Base-by-base conservation (phyloP, 2,888 invertebrate genomes). In the Syritta pipiens region DNA sequence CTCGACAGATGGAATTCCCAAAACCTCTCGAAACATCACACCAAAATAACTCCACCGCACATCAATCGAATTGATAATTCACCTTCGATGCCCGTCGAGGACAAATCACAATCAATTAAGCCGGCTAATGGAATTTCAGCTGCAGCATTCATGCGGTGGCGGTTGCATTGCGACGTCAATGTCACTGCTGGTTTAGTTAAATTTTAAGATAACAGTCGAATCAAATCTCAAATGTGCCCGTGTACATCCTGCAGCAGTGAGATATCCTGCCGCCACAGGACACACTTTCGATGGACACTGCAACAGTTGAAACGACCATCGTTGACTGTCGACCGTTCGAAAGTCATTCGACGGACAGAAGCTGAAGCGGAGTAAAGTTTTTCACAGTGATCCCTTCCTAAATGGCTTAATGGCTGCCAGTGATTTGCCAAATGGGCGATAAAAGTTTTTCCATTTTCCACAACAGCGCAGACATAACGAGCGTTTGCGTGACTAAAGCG, bases 351-450 rank as follows among this genome's bases (percentile, higher is more conserved):
- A 37, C 28, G 42, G 42, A 46, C 20, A 30, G 63, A 59, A 76
- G 49, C 62, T 68, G n/a, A n/a, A 26, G 46, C 28, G 42, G 42
- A 46, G 30, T 32, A 69, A 59, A 76, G 49, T 68, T 68, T 60
- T 63, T 57, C 55, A 62, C 48, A 53, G 46, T 67, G 77, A 79
- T 79, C 72, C 72, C 24, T 42, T 79, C 42, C 49, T 42, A 72
- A 79, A 72, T 79, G 77, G 72, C 72, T 60, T 77, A 71, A 71
- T 65, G 71, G 65, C 72, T 49, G 57, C n/a, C 57, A 76, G 63
- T 63, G 65, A 72, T 60, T 79, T 72, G 60, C 42, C 62, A 62
- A 79, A 79, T 62, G 67, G 71, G 51, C 67, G 35, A 74, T 62
- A 57, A 72, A 79, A 79, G 32, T 74, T 74, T 79, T 74, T 53